These are phyloP conservation scores for Limnephilus marmoratus DNA, from an alignment of 2,888 invertebrate species.

Conservation along the genomic window DNA sequence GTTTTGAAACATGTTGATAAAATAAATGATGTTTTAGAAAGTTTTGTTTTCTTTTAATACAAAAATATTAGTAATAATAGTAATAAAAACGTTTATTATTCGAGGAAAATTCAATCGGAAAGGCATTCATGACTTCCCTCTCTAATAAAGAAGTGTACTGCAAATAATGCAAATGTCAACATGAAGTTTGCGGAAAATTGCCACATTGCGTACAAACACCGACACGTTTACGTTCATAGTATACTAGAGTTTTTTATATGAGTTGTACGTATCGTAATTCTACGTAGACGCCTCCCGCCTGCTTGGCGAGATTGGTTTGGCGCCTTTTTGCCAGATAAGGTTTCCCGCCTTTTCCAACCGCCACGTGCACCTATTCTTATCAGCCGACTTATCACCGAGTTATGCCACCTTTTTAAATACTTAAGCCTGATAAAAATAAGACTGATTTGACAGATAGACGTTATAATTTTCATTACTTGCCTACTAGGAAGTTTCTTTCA, in stretches of 20 bases:
- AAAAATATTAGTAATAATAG: too few relatives aligned
- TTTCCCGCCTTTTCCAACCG: constrained; percentile 31
- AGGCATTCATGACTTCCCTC: background rate
- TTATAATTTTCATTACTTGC: background rate
- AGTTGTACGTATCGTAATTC: constrained; percentile 11
- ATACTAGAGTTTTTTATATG: background rate
- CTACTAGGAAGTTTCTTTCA: background rate
- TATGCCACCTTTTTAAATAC: background rate
- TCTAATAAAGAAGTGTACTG: background rate
- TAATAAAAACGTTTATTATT: too few relatives aligned
- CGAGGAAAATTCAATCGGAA: background rate
- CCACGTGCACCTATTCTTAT: background rate
- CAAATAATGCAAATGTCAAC: background rate
- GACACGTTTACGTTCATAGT: too few relatives aligned
- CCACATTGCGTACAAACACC: too few relatives aligned
- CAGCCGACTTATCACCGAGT: background rate
- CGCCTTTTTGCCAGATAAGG: constrained; percentile 37
- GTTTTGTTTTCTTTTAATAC: too few relatives aligned
- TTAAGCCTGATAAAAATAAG: background rate
- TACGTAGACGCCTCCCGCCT: background rate
- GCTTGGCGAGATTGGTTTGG: constrained; percentile 15
- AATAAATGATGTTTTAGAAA: too few relatives aligned
- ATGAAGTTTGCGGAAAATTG: background rate
- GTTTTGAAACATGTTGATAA: too few relatives aligned
- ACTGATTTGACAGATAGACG: background rate